A percentile compares a stretch with the other conserved stretches of the same genome.
These are phyloP conservation scores for Polymixis lichenea DNA, from an alignment of 2,888 invertebrate species.

Conservation along the genomic window DNA sequence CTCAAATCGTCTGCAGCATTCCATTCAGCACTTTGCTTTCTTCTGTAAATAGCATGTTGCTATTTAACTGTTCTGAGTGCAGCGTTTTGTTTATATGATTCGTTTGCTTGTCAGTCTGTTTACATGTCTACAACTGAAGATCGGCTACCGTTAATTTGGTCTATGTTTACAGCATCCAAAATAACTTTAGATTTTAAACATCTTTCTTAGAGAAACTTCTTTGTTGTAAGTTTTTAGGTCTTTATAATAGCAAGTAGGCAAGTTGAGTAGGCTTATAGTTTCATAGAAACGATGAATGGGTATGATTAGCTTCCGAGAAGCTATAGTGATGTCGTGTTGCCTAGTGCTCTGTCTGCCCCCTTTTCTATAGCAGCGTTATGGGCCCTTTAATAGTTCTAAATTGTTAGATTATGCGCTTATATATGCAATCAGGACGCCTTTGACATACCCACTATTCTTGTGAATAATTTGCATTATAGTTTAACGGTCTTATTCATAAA, in stretches of 20 bases:
- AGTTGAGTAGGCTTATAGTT: constrained; percentile 42
- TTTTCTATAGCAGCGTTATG: constrained; percentile 69
- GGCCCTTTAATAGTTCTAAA: constrained; percentile 74
- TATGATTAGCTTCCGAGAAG: constrained; percentile 69
- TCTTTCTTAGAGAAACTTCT: constrained; percentile 32
- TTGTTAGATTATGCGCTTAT: constrained; percentile 73
- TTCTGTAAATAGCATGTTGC: constrained; percentile 80
- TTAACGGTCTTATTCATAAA: no score
- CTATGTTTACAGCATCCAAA: constrained; percentile 69
- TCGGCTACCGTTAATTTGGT: constrained; percentile 70
- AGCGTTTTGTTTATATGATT: constrained; percentile 75
- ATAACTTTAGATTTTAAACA: constrained; percentile 58
- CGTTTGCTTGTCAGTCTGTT: constrained; percentile 75
- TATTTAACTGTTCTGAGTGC: constrained; percentile 67
- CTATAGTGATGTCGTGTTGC: constrained; percentile 44
- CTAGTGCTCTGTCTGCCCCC: constrained; percentile 52
- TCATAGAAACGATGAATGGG: constrained; percentile 70
- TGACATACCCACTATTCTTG: constrained; percentile 57
- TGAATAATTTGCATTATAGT: constrained; percentile 40
- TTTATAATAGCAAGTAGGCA: constrained; percentile 9
- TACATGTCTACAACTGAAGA: constrained; percentile 75
- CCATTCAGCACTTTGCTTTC: constrained; percentile 74
- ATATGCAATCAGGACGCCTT: constrained; percentile 73
- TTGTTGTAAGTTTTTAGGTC: constrained; percentile 24
- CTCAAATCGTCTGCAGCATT: constrained; percentile 69